Evolutionary conservation across 2,888 invertebrate species (phyloP), one percentile per base, ranked within the genome.

Genomic region (Suillia variegata): DNA sequence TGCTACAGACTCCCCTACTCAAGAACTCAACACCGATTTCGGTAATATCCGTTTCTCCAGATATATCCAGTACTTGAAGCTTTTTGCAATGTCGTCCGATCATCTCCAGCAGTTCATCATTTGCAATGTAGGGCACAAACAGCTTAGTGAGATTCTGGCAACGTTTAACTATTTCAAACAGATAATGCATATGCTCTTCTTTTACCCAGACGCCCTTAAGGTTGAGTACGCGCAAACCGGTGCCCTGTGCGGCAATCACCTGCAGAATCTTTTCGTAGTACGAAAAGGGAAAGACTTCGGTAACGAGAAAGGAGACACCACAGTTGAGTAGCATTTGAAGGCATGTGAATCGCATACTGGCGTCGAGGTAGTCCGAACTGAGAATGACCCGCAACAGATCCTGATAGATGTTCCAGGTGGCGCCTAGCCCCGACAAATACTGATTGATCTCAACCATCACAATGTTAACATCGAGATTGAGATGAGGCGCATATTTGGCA

Each of bases 161-260:
- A 67, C 86, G 86, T 67, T 84, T 83, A 6, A 90, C 83, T 24
- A 89, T 78, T 24, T 86, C 83, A 62, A 86, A 87, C 82, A 90
- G 84, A 12, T 87, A 83, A 58, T 85, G 80, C 70, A 89, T 84
- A 68, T 88, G 86, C 64, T 90, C 89, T 54, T 88, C 89, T 77
- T 88, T 87, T 45, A 88, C 87, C 89, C 89, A 90, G 31, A 90
- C 87, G 13, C 90, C 90, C 82, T 89, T 89, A 58, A 90, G 80
- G 79, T 89, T 89, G 54, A 90, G 84, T 33, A 86, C 80, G 48
- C 87, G 86, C 66, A 90, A 72, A 26, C 88, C 87, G 6, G 83
- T 84, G 6, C 89, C 90, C 78, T 87, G 87, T 20, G 85, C 85
- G 4, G 84, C 83, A 69, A 90, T 87, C 64, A 87, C 85, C 78